Evolutionary conservation across 2,797 vertebrate species (phyloP).

Genomic region (Lepilemur septentrionalis): DNA sequence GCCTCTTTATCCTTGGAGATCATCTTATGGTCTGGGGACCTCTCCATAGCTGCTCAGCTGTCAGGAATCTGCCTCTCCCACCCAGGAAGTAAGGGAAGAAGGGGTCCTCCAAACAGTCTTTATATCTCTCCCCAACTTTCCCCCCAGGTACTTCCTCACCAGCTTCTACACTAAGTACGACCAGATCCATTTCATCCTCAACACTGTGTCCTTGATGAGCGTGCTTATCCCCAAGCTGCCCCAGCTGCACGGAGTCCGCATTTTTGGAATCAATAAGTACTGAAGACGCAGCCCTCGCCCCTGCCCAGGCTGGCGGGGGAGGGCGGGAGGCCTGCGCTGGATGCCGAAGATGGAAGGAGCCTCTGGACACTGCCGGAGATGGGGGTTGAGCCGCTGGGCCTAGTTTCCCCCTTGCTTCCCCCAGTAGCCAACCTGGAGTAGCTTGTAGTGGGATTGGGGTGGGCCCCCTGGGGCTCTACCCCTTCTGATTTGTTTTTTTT

Average conservation of each 20-base stretch:
- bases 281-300: conserved; percentile 83
- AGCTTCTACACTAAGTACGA: conserved; percentile 99
- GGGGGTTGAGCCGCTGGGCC: conserved; percentile 74
- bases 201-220: conserved; percentile 92
- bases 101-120: neutral
- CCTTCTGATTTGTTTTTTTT: conserved; percentile 45
- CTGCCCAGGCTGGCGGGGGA: conserved; percentile 40
- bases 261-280: conserved; percentile 99
- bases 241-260: conserved; percentile 96
- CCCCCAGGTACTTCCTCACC: conserved; percentile 95
- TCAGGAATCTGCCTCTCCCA: neutral
- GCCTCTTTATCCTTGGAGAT: neutral
- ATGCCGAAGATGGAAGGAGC: conserved; percentile 66
- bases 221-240: conserved; percentile 98
- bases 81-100: neutral
- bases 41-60: neutral
- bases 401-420: conserved; percentile 11
- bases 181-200: conserved; percentile 94
- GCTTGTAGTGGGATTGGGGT: conserved; percentile 67
- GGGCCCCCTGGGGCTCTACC: conserved; percentile 36
- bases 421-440: conserved; percentile 71
- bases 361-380: conserved; percentile 67
- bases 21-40: neutral
- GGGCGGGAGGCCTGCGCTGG: conserved; percentile 40
- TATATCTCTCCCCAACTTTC: neutral